Base-by-base conservation (phyloP, 2,888 invertebrate genomes). In the Allolobophora icterica region DNA sequence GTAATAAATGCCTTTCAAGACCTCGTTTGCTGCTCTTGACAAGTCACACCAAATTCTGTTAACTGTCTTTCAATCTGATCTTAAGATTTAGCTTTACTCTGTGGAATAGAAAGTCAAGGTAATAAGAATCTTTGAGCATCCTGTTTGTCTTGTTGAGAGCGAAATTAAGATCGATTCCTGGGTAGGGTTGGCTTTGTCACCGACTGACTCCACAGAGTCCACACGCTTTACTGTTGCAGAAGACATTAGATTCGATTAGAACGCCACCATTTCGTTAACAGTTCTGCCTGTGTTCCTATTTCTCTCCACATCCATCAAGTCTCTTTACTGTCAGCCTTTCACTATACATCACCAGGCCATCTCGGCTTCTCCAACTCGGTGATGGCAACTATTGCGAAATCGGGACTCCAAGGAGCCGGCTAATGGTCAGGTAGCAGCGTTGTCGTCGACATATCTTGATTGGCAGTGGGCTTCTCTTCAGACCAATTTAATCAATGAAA, bases 341-440 rank as follows among this genome's bases (percentile, higher is more conserved):
- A 71, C 30, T n/a, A n/a, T 13, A 71, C n/a, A 71, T 71, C 71
- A 71, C n/a, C 0, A n/a, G 71, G n/a, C 52, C 52, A 52, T 52
- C 52, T 19, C 71, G 71, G 71, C 30, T 71, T 71, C n/a, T 71
- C 71, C 71, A 71, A n/a, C 30, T n/a, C n/a, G 8, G n/a, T n/a
- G n/a, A n/a, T n/a, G n/a, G n/a, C 71, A 71, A 71, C 71, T 30
- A 71, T 71, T 30, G 71, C 30, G n/a, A 71, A 71, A 71, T 71
- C 71, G n/a, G 71, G 30, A 71, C 71, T 71, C n/a, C 30, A 8
- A 71, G n/a, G 71, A 71, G n/a, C 71, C 71, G 71, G 71, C 30
- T 71, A 71, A 71, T 71, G 71, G 71, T 71, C 71, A 71, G 71
- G 71, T 71, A 71, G n/a, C 71, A 71, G 71, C n/a, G 71, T 71